phyloP scores from a whole-genome alignment of 2,888 invertebrate genomes.

The Dryadula phaetusa region DNA sequence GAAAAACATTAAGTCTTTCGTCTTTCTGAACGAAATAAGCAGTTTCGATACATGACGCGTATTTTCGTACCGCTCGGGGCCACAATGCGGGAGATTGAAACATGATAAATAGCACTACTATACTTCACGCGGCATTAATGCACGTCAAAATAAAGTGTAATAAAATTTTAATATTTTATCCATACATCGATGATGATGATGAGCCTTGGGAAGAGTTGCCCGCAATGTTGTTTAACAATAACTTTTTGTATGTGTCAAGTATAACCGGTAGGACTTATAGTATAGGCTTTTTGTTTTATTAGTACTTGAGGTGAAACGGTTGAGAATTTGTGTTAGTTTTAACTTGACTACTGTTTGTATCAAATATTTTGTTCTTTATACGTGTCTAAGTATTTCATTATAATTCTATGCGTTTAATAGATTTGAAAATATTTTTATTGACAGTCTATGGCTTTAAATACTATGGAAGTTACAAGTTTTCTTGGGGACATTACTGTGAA shows the following conservation, averaged over 20 bases:
- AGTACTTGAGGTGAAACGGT: not conserved
- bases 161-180: conserved; percentile 47
- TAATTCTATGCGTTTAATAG: not conserved
- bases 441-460: too few relatives aligned
- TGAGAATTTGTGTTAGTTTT: not conserved
- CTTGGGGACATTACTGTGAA: too few relatives aligned
- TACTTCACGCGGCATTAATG: conserved; percentile 43
- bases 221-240: not conserved
- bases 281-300: not conserved
- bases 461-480: too few relatives aligned
- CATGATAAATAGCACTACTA: conserved; percentile 66
- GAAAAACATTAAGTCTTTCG: conserved; percentile 3
- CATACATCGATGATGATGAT: conserved; percentile 41
- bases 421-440: not conserved
- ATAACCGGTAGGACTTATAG: conserved; percentile 2
- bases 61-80: conserved; percentile 38
- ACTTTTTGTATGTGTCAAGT: not conserved
- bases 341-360: too few relatives aligned
- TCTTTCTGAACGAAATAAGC: not conserved
- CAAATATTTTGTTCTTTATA: not conserved
- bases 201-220: conserved; percentile 1
- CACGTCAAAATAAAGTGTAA: conserved; percentile 45
- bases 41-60: conserved; percentile 31
- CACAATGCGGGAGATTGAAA: conserved; percentile 64
- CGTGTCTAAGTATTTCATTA: not conserved